phyloP scores from a whole-genome alignment of 2,888 invertebrate genomes.

The Drosophila fulvimacula region DNA sequence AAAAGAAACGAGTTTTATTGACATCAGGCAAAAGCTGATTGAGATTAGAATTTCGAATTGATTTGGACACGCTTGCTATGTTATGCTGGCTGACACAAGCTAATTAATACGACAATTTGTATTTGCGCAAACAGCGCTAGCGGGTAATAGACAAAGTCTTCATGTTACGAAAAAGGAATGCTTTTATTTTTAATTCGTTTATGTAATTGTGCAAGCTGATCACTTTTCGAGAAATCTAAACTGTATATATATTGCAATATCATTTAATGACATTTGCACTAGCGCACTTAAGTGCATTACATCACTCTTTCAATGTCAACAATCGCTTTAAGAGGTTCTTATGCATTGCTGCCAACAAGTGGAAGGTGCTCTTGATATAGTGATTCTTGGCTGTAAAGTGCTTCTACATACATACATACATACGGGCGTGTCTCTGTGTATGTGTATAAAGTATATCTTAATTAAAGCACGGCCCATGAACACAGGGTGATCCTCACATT shows the following conservation, averaged over 20 bases:
- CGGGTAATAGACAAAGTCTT: not conserved
- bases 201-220: not conserved
- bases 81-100: not conserved
- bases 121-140: not conserved
- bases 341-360: not conserved
- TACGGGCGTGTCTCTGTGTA: not conserved
- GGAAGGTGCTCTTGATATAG: not conserved
- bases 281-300: not conserved
- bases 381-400: conserved; percentile 16
- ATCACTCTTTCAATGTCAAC: not conserved
- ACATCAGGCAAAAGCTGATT: conserved; percentile 12
- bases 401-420: not conserved
- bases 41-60: not conserved
- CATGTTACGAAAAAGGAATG: not conserved
- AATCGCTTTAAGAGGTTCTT: not conserved
- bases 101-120: not conserved
- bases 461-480: not conserved
- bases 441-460: not conserved
- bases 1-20: conserved; percentile 5
- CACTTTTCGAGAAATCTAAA: not conserved
- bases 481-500: not conserved
- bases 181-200: not conserved
- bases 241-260: not conserved
- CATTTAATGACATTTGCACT: not conserved
- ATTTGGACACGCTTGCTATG: not conserved